Base-by-base conservation (phyloP, 2,113 vertebrate genomes). In the Nycticryphes semicollaris region DNA sequence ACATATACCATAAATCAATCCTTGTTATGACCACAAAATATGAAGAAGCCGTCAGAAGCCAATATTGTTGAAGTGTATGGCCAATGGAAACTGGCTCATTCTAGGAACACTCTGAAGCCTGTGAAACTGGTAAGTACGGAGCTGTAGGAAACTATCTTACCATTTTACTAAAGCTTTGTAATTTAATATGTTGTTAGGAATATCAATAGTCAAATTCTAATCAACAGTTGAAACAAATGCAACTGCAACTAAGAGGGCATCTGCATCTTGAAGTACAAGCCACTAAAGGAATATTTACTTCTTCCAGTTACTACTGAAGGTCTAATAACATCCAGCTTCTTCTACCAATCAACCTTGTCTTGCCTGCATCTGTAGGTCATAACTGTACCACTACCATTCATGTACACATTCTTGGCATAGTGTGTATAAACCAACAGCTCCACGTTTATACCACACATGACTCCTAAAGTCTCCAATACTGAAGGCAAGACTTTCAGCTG, bases 331-430 rank as follows among this genome's bases (percentile, higher is more conserved):
- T 25, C 14, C 7, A 50, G n/a, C 12, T 9, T 39, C 24, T 57
- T 62, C 23, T 35, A 50, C 21, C 31, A 51, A n/a, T 19, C 20
- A 77, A 8, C 37, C 19, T 30, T 3, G 8, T 21, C 50, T 41
- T 51, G 24, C 43, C 41, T 33, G 11, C 10, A 7, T 19, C 23
- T 7, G 3, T 12, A 59, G 27, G 17, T 59, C 9, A 3, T 11
- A 31, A 27, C 24, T 45, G 16, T 21, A 13, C 18, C 3, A 1
- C 24, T 6, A 11, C 19, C 39, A 47, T 19, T 77, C 56, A 56
- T 4, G 8, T 1, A 6, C 13, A 7, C 3, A 5, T 30, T 33
- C 47, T 25, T 0, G 0, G 27, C 47, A 63, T 10, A 7, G 39
- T 12, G 10, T 1, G 2, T 25, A 67, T 35, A 84, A 86, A 33